Conservation (phyloP, 2,888 invertebrate species). For the Tupiocoris notatus region DNA sequence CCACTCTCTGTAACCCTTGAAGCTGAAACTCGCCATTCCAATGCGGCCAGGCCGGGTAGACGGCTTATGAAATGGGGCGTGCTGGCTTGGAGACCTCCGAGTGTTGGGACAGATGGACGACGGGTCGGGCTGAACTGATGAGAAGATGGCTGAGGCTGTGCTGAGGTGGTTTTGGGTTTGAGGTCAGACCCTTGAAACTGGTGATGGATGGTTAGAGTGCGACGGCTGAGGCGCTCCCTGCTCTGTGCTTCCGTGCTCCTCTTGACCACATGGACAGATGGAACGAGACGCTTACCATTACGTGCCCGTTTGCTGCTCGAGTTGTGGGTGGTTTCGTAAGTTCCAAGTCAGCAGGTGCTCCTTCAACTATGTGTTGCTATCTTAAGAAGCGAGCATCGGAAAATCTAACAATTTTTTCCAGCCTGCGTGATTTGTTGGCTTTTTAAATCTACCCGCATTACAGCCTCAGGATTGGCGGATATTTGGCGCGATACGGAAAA, state of each 20-base stretch:
- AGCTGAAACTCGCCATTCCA: background rate
- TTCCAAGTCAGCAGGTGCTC: background rate
- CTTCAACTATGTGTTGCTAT: too few species aligned
- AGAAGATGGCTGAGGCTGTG: background rate
- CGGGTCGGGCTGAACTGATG: background rate
- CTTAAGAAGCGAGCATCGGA: too few species aligned
- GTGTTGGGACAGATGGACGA: background rate
- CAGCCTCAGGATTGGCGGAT: too few species aligned
- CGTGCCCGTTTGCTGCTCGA: background rate
- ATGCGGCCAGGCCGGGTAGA: background rate
- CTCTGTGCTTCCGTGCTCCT: background rate
- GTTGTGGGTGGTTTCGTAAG: background rate
- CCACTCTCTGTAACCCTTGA: background rate
- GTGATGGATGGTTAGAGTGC: slow-evolving; percentile 13
- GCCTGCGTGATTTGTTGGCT: too few species aligned
- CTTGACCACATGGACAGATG: background rate
- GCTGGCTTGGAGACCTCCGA: background rate
- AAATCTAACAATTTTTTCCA: too few species aligned
- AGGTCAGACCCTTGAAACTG: background rate
- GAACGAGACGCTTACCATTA: background rate
- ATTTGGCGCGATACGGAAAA: too few species aligned
- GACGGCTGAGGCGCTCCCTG: background rate
- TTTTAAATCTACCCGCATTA: too few species aligned
- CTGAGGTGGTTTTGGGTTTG: background rate
- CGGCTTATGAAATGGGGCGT: background rate